A percentile compares a stretch with the other conserved stretches of the same genome.
These are phyloP conservation scores for Chiloscyllium plagiosum DNA, from an alignment of 2,113 vertebrate genomes.

Conservation along the genomic window DNA sequence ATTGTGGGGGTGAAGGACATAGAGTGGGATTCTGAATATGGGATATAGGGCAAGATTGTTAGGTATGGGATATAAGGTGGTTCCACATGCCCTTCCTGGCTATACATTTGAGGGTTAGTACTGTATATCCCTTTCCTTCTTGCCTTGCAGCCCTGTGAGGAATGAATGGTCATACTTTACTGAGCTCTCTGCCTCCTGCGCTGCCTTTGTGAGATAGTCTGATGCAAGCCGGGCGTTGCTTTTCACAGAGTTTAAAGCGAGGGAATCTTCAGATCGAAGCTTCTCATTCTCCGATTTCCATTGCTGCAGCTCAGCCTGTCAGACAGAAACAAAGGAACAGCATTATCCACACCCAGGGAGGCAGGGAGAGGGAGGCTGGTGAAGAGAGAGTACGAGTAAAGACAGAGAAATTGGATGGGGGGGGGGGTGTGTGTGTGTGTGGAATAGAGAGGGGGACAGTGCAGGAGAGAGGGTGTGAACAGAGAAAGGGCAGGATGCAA, in stretches of 20 bases:
- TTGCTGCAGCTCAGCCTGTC: conserved; percentile 61
- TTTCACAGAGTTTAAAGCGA: conserved; percentile 60
- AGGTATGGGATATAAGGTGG: neutral
- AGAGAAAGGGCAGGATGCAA: too few species aligned
- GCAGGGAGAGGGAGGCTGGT: too few species aligned
- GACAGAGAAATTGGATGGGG: too few species aligned
- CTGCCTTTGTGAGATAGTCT: conserved; percentile 63
- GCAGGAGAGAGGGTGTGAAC: too few species aligned
- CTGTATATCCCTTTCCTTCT: neutral
- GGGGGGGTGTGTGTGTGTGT: too few species aligned
- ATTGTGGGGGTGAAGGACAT: neutral
- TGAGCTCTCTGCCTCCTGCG: conserved; percentile 57
- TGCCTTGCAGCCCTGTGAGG: neutral
- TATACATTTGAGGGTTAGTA: too few species aligned
- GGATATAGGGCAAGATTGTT: neutral
- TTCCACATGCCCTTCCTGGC: neutral
- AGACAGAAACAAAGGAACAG: too few species aligned
- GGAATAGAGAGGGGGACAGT: too few species aligned
- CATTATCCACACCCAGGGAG: neutral
- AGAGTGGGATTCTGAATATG: neutral
- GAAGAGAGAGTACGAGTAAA: too few species aligned
- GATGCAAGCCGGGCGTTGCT: conserved; percentile 71
- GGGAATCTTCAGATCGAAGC: conserved; percentile 57
- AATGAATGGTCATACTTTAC: conserved; percentile 55
- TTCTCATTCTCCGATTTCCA: conserved; percentile 57